phyloP scores from a whole-genome alignment of 1,140 invertebrate species.

The Drosophila tropicalis region DNA sequence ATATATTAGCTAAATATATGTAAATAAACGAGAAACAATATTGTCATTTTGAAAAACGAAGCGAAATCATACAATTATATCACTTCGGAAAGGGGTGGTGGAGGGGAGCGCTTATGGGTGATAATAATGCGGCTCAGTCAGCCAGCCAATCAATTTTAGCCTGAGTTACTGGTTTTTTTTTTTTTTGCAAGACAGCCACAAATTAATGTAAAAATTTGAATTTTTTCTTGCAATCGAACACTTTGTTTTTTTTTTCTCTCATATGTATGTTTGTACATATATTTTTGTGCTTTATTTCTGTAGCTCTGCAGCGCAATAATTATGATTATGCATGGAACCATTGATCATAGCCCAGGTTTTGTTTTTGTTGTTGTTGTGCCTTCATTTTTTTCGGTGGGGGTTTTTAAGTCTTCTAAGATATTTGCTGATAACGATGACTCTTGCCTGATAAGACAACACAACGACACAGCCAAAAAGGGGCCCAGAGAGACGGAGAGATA shows the following conservation, averaged over 20 bases:
- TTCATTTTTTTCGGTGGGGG: conserved; percentile 12
- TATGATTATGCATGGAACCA: conserved; percentile 37
- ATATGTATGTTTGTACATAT: too few relatives aligned
- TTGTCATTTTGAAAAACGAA: too few relatives aligned
- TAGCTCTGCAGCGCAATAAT: conserved; percentile 47
- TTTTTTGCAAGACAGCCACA: conserved; percentile 61
- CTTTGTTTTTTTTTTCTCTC: conserved; percentile 18
- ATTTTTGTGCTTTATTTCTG: conserved; percentile 2
- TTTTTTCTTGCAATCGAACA: conserved; percentile 54
- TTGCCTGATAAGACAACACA: conserved; percentile 63
- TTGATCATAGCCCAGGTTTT: conserved; percentile 38
- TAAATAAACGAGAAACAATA: too few relatives aligned
- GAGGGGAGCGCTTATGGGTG: too few relatives aligned
- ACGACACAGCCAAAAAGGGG: not conserved
- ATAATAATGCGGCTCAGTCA: too few relatives aligned
- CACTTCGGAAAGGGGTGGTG: too few relatives aligned
- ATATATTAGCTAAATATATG: too few relatives aligned
- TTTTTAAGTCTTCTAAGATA: conserved; percentile 65
- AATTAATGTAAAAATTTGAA: conserved; percentile 43
- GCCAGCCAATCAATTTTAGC: not conserved
- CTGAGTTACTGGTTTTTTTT: not conserved
- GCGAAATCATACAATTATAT: too few relatives aligned
- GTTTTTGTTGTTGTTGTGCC: not conserved
- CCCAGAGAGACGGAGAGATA: not conserved
- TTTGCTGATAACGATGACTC: conserved; percentile 63